These are phyloP conservation scores for Pempheris klunzingeri DNA, from an alignment of 2,797 vertebrate species.

Conservation along the genomic window DNA sequence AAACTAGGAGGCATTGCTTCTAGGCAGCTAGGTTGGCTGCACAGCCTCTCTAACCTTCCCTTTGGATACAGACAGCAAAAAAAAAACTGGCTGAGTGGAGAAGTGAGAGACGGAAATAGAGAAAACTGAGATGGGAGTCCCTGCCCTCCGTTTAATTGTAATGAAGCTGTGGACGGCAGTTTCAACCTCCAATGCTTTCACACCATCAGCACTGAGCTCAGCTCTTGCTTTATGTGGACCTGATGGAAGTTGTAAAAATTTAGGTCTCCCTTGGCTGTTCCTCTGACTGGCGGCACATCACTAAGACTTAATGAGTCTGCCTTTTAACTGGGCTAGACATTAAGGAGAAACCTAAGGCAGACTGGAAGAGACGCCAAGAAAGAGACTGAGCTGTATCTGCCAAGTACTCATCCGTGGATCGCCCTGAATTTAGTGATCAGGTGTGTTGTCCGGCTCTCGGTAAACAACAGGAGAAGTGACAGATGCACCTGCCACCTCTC, in stretches of 20 bases:
- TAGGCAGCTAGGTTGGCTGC: slow-evolving; percentile 24
- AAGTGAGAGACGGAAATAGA: slow-evolving; percentile 24
- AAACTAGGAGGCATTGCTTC: slow-evolving; percentile 29
- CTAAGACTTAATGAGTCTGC: slow-evolving; percentile 8
- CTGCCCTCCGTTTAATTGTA: slow-evolving; percentile 35
- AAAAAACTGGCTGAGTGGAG: background rate
- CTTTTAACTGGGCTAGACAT: slow-evolving; percentile 18
- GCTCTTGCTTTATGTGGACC: slow-evolving; percentile 55
- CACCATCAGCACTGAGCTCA: slow-evolving; percentile 44
- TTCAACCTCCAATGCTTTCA: slow-evolving; percentile 57
- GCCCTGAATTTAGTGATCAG: slow-evolving; percentile 38
- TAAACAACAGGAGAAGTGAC: slow-evolving; percentile 49
- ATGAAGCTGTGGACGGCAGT: slow-evolving; percentile 50
- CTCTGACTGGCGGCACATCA: slow-evolving; percentile 17
- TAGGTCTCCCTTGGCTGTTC: slow-evolving; percentile 20
- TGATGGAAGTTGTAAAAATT: slow-evolving; percentile 42
- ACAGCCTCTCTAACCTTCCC: slow-evolving; percentile 37
- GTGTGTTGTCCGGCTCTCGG: slow-evolving; percentile 33
- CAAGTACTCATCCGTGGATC: slow-evolving; percentile 8
- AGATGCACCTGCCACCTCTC: slow-evolving; percentile 39
- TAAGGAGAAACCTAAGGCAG: slow-evolving; percentile 8
- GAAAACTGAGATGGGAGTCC: slow-evolving; percentile 27
- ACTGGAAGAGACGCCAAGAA: slow-evolving; percentile 13
- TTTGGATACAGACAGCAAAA: slow-evolving; percentile 12
- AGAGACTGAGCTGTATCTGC: slow-evolving; percentile 25